Evolutionary conservation across 92 coral and sea anemone genomes (phyloP), one percentile per base, ranked within the genome.

Genomic region (Parazoanthus atlanticus): DNA sequence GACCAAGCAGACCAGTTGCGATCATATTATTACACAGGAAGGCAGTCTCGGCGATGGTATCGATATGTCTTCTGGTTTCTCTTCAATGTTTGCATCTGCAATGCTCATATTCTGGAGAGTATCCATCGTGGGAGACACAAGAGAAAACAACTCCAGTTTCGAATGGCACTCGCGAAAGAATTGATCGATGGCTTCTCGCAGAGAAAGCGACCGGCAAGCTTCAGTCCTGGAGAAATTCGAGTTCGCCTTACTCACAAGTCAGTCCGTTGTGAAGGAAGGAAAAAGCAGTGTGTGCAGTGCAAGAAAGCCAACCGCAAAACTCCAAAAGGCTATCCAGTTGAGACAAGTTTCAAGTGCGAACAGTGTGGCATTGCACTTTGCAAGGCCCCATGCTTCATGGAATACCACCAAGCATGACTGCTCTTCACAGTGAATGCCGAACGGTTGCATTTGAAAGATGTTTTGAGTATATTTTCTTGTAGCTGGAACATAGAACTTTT

Each of bases 301-400:
- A 90, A 86, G 78, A 84, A 78, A 41, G 79, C 85, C 74, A 88
- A 81, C 33, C 5, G 87, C 28, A 81, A 89, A 65, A 92, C 89
- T 2, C 86, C 86, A 31, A 86, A 89, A 30, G 83, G 92, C 41
- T 92, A 89, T 32, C 87, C 92, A 61, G 89, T 86, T 29, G 86
- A 89, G 70, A 90, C 94, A 41, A 47, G 88, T 70, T 78, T 76
- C 6, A 89, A 64, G 86, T 92, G 88, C 74, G 23, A 72, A 32
- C 92, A 89, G 88, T 89, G 94, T 76, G 78, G 83, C 33, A 88
- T 90, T 90, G 92, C 91, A 4, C 94, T 91, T 28, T 89, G 93
- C 79, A 84, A 85, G 76, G 82, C 79, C 7, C 85, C 77, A 41
- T 89, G 93, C 77, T 91, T 91, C 85, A 61, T 74, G 15, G 93